phyloP scores from a whole-genome alignment of 2,113 vertebrate genomes.

The Mixornis gularis region DNA sequence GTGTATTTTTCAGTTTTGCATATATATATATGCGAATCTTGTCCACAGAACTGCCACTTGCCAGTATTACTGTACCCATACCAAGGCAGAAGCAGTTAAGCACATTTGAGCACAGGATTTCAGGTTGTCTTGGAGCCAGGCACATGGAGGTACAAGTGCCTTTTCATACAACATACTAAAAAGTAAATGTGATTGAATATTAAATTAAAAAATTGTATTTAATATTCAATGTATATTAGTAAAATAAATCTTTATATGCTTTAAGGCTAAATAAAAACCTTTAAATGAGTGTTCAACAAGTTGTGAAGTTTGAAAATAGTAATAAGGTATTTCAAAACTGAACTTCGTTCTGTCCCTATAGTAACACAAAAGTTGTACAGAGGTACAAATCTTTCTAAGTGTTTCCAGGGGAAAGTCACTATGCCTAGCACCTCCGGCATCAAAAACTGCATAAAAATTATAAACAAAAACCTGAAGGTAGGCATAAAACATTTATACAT shows the following conservation, averaged over 20 bases:
- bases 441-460: not conserved
- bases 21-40: not conserved
- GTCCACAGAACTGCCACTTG: accelerated
- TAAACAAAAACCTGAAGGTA: not conserved
- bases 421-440: not conserved
- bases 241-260: not conserved
- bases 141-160: accelerated
- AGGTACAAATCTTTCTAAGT: not conserved
- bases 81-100: not conserved
- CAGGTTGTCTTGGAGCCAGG: not conserved
- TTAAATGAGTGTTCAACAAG: not conserved
- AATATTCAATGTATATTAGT: not conserved
- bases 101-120: not conserved
- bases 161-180: not conserved
- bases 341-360: not conserved
- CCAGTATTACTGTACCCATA: not conserved
- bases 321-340: not conserved
- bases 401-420: not conserved
- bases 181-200: not conserved
- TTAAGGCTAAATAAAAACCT: not conserved
- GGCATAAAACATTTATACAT: not conserved
- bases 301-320: not conserved
- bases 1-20: not conserved
- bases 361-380: not conserved
- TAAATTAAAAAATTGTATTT: not conserved